phyloP scores from a whole-genome alignment of 2,888 invertebrate genomes.

The Thelaira solivaga region DNA sequence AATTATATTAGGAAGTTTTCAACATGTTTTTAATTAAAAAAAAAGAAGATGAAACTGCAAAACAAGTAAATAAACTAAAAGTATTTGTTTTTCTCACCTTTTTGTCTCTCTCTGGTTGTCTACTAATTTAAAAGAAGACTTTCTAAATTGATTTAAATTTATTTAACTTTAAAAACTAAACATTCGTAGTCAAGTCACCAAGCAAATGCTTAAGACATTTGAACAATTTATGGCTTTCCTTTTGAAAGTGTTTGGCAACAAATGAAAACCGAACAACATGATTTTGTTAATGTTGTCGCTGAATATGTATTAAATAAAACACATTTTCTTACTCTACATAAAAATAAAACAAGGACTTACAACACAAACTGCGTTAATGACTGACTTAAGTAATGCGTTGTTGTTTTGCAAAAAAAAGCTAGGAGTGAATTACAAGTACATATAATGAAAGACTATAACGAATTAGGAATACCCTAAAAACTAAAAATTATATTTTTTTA shows the following conservation, averaged over 20 bases:
- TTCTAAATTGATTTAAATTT: conserved; percentile 57
- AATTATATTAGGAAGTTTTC: conserved; percentile 53
- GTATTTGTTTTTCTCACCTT: neutral
- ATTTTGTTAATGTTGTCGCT: conserved; percentile 52
- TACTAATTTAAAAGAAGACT: conserved; percentile 27
- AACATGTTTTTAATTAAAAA: conserved; percentile 50
- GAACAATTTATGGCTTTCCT: conserved; percentile 58
- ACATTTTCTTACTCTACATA: conserved; percentile 14
- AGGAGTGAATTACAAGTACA: neutral
- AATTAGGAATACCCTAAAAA: conserved; percentile 17
- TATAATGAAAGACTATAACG: neutral
- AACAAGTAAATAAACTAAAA: neutral
- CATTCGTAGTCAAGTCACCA: conserved; percentile 5
- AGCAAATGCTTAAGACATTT: conserved; percentile 43
- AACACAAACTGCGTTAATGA: conserved; percentile 54
- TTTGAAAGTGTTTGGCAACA: conserved; percentile 39
- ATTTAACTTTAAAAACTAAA: conserved; percentile 48
- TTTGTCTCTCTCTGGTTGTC: too few species aligned
- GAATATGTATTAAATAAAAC: conserved; percentile 34
- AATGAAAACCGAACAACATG: conserved; percentile 40
- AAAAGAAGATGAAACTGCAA: conserved; percentile 2
- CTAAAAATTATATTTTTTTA: too few species aligned
- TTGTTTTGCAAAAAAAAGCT: neutral
- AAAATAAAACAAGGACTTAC: neutral
- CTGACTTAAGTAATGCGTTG: conserved; percentile 51